These are phyloP conservation scores for Gymnodraco acuticeps DNA, from an alignment of 2,797 vertebrate species.

Conservation along the genomic window DNA sequence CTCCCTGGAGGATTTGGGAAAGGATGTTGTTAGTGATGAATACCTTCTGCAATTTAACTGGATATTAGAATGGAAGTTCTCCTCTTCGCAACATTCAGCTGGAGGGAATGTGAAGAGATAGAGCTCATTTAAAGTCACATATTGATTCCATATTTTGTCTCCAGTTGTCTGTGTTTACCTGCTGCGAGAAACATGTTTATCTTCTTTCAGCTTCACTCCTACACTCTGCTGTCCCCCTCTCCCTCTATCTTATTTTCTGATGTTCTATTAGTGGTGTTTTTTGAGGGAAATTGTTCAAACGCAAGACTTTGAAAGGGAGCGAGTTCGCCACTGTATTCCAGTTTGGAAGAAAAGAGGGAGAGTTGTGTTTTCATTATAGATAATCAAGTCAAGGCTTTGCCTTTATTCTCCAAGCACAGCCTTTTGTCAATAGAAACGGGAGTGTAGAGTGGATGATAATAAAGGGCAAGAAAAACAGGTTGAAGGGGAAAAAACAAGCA, in stretches of 20 bases:
- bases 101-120: slow-evolving; percentile 21
- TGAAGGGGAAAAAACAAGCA: slow-evolving; percentile 41
- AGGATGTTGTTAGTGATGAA: slow-evolving; percentile 57
- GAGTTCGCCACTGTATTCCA: not conserved
- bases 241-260: not conserved
- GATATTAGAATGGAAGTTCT: slow-evolving; percentile 43
- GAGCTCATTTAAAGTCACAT: slow-evolving; percentile 16
- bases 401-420: slow-evolving; percentile 37
- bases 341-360: slow-evolving; percentile 17
- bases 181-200: slow-evolving; percentile 15
- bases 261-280: not conserved
- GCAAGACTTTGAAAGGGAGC: slow-evolving; percentile 4
- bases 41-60: slow-evolving; percentile 39
- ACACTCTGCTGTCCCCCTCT: slow-evolving; percentile 21
- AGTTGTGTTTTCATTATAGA: slow-evolving; percentile 59
- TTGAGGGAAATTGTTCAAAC: slow-evolving; percentile 16
- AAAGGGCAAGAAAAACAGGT: slow-evolving; percentile 42
- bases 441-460: slow-evolving; percentile 37
- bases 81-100: slow-evolving; percentile 24
- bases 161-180: slow-evolving; percentile 28
- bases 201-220: slow-evolving; percentile 12
- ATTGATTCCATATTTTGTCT: slow-evolving; percentile 22
- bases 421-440: slow-evolving; percentile 66
- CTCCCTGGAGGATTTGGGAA: slow-evolving; percentile 37
- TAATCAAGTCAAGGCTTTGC: slow-evolving; percentile 54